phyloP scores from a whole-genome alignment of 30 jellyfish, hydroid and myxozoan species.

The Cassiopea xamachana region DNA sequence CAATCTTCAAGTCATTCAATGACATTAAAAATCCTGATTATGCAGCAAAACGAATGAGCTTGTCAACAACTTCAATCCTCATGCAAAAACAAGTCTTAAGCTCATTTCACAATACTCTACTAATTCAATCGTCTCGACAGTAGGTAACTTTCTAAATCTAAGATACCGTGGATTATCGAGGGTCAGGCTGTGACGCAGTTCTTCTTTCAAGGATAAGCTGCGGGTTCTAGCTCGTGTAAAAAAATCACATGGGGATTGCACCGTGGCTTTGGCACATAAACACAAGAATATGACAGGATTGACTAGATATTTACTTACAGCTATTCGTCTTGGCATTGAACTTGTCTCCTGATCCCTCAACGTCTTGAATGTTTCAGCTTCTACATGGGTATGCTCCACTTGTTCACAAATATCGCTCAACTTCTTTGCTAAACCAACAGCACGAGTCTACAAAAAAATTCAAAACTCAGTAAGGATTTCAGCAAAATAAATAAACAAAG shows the following conservation, averaged over 20 bases:
- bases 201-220: background rate
- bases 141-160: background rate
- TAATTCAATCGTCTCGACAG: background rate
- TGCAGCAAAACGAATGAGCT: too few relatives aligned
- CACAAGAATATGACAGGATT: background rate
- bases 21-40: too few relatives aligned
- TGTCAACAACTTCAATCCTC: too few relatives aligned
- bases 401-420: constrained; percentile 92
- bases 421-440: constrained; percentile 92
- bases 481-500: background rate
- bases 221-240: background rate
- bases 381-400: constrained; percentile 93
- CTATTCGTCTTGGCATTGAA: constrained; percentile 92
- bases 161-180: background rate
- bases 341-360: constrained; percentile 86
- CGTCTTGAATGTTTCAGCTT: constrained; percentile 90
- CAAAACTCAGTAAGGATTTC: background rate
- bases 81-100: too few relatives aligned
- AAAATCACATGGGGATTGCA: background rate
- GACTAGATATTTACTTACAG: constrained; percentile 56
- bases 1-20: too few relatives aligned
- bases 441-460: constrained; percentile 82
- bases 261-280: background rate
- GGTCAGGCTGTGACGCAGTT: background rate
- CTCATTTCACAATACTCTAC: too few relatives aligned